Percentiles rank a stretch among this genome's conserved stretches.
These are phyloP conservation scores for Himalopsyche japonica DNA, from an alignment of 2,888 invertebrate species.

Conservation along the genomic window DNA sequence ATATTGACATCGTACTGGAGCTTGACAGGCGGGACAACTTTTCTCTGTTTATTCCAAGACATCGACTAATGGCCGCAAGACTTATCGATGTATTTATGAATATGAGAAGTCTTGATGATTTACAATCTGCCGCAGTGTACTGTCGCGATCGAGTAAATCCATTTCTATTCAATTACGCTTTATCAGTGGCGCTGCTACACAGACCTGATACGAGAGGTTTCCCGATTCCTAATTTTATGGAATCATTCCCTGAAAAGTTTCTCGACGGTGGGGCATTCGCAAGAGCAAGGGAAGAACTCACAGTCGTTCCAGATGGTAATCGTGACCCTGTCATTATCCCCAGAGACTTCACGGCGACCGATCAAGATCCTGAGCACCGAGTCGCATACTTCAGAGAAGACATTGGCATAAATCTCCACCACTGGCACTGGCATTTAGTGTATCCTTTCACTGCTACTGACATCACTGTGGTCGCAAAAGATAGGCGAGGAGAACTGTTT, in stretches of 20 bases:
- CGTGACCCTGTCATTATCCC: slow-evolving; percentile 74
- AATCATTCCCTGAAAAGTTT: slow-evolving; percentile 82
- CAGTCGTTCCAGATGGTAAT: slow-evolving; percentile 62
- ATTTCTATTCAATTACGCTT: slow-evolving; percentile 74
- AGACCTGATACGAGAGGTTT: slow-evolving; percentile 71
- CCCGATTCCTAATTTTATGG: slow-evolving; percentile 72
- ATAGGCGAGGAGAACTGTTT: slow-evolving; percentile 68
- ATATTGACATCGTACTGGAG: slow-evolving; percentile 64
- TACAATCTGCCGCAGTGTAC: slow-evolving; percentile 68
- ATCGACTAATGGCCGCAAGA: slow-evolving; percentile 66
- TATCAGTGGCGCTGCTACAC: slow-evolving; percentile 73
- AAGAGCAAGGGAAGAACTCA: slow-evolving; percentile 71
- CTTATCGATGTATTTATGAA: slow-evolving; percentile 72
- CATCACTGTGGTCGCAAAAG: slow-evolving; percentile 58
- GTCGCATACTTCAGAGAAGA: slow-evolving; percentile 86
- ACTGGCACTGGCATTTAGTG: slow-evolving; percentile 92
- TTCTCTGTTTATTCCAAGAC: slow-evolving; percentile 71
- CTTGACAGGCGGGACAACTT: slow-evolving; percentile 68
- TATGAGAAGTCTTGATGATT: slow-evolving; percentile 71
- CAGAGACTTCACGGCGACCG: slow-evolving; percentile 73
- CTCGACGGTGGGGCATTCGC: slow-evolving; percentile 73
- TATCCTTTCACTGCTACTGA: slow-evolving; percentile 74
- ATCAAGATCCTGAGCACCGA: slow-evolving; percentile 76
- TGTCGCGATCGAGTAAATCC: slow-evolving; percentile 74
- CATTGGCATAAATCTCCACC: slow-evolving; percentile 82